phyloP scores from a whole-genome alignment of 2,888 invertebrate genomes.

The Galerucella pusilla region DNA sequence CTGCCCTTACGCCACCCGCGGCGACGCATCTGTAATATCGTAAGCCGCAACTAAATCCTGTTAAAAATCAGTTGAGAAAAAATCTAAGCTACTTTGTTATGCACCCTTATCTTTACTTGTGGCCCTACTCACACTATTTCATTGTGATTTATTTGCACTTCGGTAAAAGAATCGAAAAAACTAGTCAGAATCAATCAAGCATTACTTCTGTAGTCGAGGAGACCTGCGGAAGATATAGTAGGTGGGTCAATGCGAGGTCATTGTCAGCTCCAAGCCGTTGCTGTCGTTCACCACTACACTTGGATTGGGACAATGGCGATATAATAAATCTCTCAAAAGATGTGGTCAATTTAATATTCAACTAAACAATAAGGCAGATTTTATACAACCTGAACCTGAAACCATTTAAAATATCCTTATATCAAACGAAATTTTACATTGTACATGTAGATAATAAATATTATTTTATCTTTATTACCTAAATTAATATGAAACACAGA shows the following conservation, averaged over 20 bases:
- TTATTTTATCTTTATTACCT: conserved; percentile 24
- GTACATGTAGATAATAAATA: conserved; percentile 5
- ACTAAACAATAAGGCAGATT: neutral
- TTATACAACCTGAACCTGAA: neutral
- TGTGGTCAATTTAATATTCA: conserved; percentile 7
- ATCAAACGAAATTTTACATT: neutral
- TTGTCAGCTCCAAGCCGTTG: conserved; percentile 53
- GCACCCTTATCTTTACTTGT: conserved; percentile 60
- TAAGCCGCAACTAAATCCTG: conserved; percentile 43
- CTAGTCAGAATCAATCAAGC: conserved; percentile 67
- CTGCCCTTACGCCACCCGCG: conserved; percentile 22
- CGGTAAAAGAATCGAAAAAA: conserved; percentile 66
- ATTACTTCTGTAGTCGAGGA: conserved; percentile 62
- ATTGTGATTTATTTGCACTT: conserved; percentile 67
- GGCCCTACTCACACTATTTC: conserved; percentile 63
- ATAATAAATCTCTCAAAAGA: conserved; percentile 7
- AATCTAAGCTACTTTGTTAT: conserved; percentile 65
- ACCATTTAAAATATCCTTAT: neutral
- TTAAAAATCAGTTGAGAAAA: conserved; percentile 63
- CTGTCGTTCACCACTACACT: conserved; percentile 35
- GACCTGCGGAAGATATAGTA: conserved; percentile 65
- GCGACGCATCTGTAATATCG: conserved; percentile 33
- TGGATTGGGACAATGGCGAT: conserved; percentile 13
- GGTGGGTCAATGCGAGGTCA: conserved; percentile 62
- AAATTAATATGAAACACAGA: conserved; percentile 8